phyloP scores from a whole-genome alignment of 2,113 vertebrate species.

The Anhinga rufa region DNA sequence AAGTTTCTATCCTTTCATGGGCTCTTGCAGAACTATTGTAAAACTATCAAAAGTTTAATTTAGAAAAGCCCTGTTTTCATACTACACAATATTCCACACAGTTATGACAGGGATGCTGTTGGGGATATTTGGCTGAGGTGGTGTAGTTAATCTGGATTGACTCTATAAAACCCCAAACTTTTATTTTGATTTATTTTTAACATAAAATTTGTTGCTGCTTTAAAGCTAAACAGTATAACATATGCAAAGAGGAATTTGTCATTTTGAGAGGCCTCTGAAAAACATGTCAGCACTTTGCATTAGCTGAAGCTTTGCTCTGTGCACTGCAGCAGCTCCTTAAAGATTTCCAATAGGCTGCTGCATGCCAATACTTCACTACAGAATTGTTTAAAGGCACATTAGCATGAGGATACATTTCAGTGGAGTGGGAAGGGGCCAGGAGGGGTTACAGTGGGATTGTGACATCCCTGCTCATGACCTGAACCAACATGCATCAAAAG shows the following conservation, averaged over 20 bases:
- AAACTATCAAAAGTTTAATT: not conserved
- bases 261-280: constrained; percentile 16
- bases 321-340: not conserved
- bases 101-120: not conserved
- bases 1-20: constrained; percentile 13
- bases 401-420: not conserved
- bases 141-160: not conserved
- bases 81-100: not conserved
- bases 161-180: not conserved
- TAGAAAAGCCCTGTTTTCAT: not conserved
- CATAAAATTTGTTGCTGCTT: not conserved
- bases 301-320: not conserved
- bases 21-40: not conserved
- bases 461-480: accelerated
- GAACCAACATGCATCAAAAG: not conserved
- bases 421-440: not conserved
- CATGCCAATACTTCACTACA: not conserved
- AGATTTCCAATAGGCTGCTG: not conserved
- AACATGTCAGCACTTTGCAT: not conserved
- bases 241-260: not conserved
- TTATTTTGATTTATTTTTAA: constrained; percentile 19
- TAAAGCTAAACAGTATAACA: not conserved
- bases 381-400: not conserved
- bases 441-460: not conserved
- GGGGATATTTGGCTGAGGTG: not conserved